A percentile compares a stretch with the other conserved stretches of the same genome.
phyloP scores from a whole-genome alignment of 2,888 invertebrate species.

The Stramonita haemastoma region DNA sequence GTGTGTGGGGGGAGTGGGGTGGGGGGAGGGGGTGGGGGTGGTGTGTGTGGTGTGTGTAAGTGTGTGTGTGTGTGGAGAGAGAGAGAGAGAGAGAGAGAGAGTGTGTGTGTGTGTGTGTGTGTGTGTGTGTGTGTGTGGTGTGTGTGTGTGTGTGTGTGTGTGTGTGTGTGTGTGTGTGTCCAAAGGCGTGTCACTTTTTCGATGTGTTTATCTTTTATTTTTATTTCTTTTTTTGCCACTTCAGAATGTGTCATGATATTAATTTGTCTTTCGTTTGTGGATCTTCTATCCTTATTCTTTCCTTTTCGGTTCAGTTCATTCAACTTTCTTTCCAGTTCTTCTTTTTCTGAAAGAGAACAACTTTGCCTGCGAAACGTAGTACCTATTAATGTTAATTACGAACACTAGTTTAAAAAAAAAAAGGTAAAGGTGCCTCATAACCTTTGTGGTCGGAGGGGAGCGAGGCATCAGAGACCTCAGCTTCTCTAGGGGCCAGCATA shows the following conservation, averaged over 20 bases:
- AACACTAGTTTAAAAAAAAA: too few relatives aligned
- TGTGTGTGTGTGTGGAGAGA: too few relatives aligned
- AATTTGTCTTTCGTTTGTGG: not conserved
- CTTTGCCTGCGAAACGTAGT: too few relatives aligned
- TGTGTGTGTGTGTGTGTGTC: constrained; percentile 6
- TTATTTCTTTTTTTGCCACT: not conserved
- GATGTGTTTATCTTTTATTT: not conserved
- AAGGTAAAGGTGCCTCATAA: too few relatives aligned
- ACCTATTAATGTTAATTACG: too few relatives aligned
- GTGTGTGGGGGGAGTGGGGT: not conserved
- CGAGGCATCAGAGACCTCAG: too few relatives aligned
- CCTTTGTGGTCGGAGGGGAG: too few relatives aligned
- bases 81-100: not conserved
- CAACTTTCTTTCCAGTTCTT: not conserved
- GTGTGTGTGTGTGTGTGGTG: not conserved
- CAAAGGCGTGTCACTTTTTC: not conserved
- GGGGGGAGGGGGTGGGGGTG: not conserved
- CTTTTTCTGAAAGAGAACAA: too few relatives aligned
- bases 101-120: not conserved
- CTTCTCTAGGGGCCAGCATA: too few relatives aligned
- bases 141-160: not conserved
- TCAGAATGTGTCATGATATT: too few relatives aligned
- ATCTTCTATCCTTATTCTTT: not conserved
- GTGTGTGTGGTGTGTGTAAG: too few relatives aligned
- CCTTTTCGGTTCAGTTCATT: too few relatives aligned